phyloP scores from a whole-genome alignment of 2,113 vertebrate species.

The Alaudala cheleensis region DNA sequence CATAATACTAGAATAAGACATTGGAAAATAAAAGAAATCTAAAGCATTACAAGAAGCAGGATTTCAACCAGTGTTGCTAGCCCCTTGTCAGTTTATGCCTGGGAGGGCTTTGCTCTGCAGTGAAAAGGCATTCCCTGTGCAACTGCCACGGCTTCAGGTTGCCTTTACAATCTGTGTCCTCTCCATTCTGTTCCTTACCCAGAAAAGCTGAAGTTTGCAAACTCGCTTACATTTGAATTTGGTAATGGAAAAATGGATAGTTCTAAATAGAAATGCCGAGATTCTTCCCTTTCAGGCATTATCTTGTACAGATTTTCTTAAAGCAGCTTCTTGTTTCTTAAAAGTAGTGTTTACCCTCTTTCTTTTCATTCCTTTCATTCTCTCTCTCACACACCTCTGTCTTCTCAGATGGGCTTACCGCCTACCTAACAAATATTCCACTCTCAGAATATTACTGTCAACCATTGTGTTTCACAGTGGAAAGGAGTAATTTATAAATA shows the following conservation, averaged over 20 bases:
- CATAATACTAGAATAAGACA: not conserved
- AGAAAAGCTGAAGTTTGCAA: not conserved
- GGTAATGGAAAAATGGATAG: not conserved
- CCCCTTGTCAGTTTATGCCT: not conserved
- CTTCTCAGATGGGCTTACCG: slow-evolving; percentile 45
- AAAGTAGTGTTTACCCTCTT: not conserved
- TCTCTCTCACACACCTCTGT: slow-evolving; percentile 16
- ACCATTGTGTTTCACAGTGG: not conserved
- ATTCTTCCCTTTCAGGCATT: slow-evolving; percentile 42
- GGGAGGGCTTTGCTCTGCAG: not conserved
- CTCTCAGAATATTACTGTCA: not conserved
- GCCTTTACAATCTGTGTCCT: not conserved
- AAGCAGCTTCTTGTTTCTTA: not conserved
- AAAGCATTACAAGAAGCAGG: not conserved
- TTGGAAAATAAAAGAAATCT: not conserved
- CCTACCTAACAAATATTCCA: slow-evolving; percentile 29
- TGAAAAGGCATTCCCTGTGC: not conserved
- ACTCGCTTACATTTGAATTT: not conserved
- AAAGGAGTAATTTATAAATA: slow-evolving; percentile 46
- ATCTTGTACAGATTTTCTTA: slow-evolving; percentile 51
- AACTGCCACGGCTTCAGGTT: not conserved
- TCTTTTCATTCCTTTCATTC: not conserved
- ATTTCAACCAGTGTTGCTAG: not conserved
- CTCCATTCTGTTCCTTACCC: not conserved
- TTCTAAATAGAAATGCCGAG: not conserved